Evolutionary conservation across 2,888 invertebrate genomes (phyloP), one percentile per base, ranked within the genome.

Genomic region (Parasteatoda lunata): DNA sequence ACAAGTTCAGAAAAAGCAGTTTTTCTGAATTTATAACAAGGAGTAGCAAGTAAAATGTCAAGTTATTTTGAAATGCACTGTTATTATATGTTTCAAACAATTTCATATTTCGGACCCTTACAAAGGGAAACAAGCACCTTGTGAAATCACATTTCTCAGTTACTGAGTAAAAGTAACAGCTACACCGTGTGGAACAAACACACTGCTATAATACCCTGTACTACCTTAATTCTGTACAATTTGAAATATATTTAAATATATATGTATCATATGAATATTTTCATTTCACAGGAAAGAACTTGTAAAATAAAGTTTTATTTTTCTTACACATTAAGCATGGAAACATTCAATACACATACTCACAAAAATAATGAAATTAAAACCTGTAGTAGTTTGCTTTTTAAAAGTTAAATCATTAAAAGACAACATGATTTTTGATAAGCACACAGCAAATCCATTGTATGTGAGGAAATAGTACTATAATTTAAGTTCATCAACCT

Each of bases 51-150:
- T 72, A 87, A 78, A 86, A 84, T 78, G 73, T 66, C 47, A 66
- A 77, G 82, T 77, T 77, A 87, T 76, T 86, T 80, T 70, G 64
- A 87, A 86, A 82, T 86, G 81, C 70, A 70, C 86, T 54, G 72
- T 73, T 30, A 87, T 66, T 73, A 30, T 30, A 30, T 30, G 2
- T 30, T 77, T 71, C 77, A 81, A 77, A 73, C 81, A 82, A 77
- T 82, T 77, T 82, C 81, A 72, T 71, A 86, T 86, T 86, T 81
- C 76, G 52, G 52, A 73, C 73, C 86, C 81, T 82, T 82, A 82
- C 77, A 77, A 82, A 87, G 86, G 81, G 86, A 82, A 87, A 82
- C 81, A 77, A 87, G 77, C 81, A 81, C 81, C 86, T 78, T 82
- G 72, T 71, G 77, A 87, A 77, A 87, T 87, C 86, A 87, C 86